Evolutionary conservation across 2,113 vertebrate species (phyloP).

Genomic region (Anser cygnoides): DNA sequence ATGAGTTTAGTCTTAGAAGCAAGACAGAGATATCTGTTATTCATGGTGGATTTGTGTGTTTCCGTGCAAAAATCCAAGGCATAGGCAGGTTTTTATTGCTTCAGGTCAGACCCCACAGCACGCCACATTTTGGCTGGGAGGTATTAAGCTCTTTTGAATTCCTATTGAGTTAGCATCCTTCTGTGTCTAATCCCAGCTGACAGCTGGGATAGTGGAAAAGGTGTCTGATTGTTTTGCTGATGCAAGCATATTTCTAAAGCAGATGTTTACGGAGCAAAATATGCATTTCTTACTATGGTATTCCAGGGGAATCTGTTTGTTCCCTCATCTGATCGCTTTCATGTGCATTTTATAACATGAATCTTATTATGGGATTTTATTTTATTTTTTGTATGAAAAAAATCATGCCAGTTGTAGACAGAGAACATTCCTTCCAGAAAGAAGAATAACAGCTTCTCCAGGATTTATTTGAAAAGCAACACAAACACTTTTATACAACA

Average conservation of each 20-base stretch:
- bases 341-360: not conserved
- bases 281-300: not conserved
- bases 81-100: not conserved
- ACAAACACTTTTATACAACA: not conserved
- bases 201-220: not conserved
- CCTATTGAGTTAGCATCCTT: not conserved
- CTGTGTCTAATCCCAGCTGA: fast-evolving
- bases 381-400: not conserved
- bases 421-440: not conserved
- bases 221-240: not conserved
- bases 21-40: not conserved
- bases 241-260: not conserved
- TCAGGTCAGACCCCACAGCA: not conserved
- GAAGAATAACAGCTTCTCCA: not conserved
- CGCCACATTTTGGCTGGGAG: not conserved
- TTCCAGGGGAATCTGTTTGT: not conserved
- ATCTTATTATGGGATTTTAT: not conserved
- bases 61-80: not conserved
- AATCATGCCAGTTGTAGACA: not conserved
- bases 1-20: not conserved
- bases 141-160: not conserved
- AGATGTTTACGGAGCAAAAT: not conserved
- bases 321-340: not conserved
- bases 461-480: not conserved
- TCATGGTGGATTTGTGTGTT: not conserved